Conservation (phyloP, 2,888 invertebrate genomes). For the Acrobeloides nanus region DNA sequence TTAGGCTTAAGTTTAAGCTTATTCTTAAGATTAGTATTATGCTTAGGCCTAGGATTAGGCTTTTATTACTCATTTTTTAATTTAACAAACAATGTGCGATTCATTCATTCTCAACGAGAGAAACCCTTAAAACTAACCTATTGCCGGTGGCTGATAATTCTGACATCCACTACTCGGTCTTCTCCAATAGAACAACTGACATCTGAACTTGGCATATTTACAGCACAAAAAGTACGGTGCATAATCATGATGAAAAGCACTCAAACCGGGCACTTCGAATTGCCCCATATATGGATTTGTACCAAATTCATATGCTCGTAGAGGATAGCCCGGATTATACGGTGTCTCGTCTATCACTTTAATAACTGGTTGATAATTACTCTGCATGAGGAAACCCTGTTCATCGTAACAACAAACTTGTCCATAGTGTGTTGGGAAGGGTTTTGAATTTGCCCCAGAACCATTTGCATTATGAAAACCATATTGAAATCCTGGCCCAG, state of each 20-base stretch:
- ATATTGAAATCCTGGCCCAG: no score
- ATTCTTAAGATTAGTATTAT: no score
- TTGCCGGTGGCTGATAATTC: slow-evolving; percentile 83
- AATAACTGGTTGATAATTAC: slow-evolving; percentile 75
- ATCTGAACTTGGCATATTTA: slow-evolving; percentile 86
- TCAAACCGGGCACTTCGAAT: slow-evolving; percentile 84
- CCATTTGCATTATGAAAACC: no score
- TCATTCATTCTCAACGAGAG: no score
- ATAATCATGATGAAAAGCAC: slow-evolving; percentile 91
- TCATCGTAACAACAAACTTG: slow-evolving; percentile 97
- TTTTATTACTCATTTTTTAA: no score
- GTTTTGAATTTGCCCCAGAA: no score
- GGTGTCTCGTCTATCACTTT: slow-evolving; percentile 37
- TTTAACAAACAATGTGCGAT: no score
- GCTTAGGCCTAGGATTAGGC: no score
- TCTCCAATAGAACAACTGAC: slow-evolving; percentile 79
- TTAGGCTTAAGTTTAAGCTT: no score
- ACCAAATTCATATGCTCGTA: slow-evolving; percentile 68
- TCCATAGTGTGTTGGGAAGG: slow-evolving; percentile 61
- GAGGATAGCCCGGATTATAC: slow-evolving; percentile 50
- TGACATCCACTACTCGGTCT: slow-evolving; percentile 90
- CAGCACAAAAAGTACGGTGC: slow-evolving; percentile 91
- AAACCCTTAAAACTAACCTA: no score
- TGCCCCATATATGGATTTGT: slow-evolving; percentile 87
- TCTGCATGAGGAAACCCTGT: slow-evolving; percentile 79